Evolutionary conservation across 1,140 invertebrate species (phyloP).

Genomic region (Brachionus koreanus): DNA sequence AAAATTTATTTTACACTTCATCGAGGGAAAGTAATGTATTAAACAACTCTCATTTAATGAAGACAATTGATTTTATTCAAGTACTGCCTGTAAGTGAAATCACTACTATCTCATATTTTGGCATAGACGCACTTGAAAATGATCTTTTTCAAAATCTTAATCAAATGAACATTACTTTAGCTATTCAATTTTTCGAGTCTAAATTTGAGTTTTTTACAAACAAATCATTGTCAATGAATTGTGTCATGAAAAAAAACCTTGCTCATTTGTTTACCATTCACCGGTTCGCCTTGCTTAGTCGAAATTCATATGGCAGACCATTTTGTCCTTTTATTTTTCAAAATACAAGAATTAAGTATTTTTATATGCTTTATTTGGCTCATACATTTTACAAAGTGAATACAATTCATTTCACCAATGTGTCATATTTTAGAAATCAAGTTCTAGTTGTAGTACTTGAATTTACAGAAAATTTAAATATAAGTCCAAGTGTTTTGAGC

Average conservation of each 20-base stretch:
- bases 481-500: not conserved
- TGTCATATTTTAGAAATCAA: not conserved
- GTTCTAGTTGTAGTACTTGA: not conserved
- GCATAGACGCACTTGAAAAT: not conserved
- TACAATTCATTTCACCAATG: not conserved
- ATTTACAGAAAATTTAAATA: not conserved
- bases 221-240: not conserved
- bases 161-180: not conserved
- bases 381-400: not conserved
- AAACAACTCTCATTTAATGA: not conserved
- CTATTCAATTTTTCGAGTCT: not conserved
- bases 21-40: too few species aligned
- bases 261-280: not conserved
- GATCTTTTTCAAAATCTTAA: not conserved
- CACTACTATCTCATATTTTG: not conserved
- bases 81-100: not conserved
- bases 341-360: not conserved
- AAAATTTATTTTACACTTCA: too few species aligned
- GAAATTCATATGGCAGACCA: not conserved
- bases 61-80: not conserved
- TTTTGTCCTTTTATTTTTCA: not conserved
- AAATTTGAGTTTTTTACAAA: not conserved
- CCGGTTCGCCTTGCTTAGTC: not conserved
- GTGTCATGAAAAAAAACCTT: not conserved
- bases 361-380: not conserved